Evolutionary conservation across 35 echinoderm and acorn worm species (phyloP).

Genomic region (Stichopus chloronotus): DNA sequence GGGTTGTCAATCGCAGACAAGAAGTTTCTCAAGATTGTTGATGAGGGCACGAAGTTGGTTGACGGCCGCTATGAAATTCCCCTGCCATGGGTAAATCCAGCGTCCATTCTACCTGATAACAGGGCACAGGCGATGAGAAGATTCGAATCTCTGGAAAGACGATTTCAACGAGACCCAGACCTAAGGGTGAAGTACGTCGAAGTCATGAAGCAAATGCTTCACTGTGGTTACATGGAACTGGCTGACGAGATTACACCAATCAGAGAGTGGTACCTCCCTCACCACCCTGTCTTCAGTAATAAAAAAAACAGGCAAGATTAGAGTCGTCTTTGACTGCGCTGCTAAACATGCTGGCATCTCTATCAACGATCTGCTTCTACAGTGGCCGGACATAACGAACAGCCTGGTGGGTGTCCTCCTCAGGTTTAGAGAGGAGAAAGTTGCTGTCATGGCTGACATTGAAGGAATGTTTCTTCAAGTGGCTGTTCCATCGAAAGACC

Average conservation of each 20-base stretch:
- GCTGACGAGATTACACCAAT: too few relatives aligned
- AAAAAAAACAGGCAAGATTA: conserved; percentile 44
- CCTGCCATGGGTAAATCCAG: conserved; percentile 35
- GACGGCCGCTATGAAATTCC: too few relatives aligned
- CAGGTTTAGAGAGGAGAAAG: conserved; percentile 57
- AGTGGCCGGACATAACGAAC: conserved; percentile 72
- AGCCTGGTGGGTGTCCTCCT: conserved; percentile 49
- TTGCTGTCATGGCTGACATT: conserved; percentile 69
- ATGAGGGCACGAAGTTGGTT: not conserved
- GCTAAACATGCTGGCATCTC: conserved; percentile 60
- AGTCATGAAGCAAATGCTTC: too few relatives aligned
- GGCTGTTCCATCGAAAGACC: too few relatives aligned
- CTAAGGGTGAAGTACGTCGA: too few relatives aligned
- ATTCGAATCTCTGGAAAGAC: too few relatives aligned
- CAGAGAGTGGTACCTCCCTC: too few relatives aligned
- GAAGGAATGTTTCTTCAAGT: too few relatives aligned
- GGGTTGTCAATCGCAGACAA: too few relatives aligned
- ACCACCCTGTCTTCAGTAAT: too few relatives aligned
- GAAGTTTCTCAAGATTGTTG: not conserved
- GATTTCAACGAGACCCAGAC: too few relatives aligned
- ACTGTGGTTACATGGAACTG: too few relatives aligned
- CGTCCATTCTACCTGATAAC: conserved; percentile 31
- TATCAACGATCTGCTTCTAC: conserved; percentile 62
- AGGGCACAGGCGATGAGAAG: conserved; percentile 48
- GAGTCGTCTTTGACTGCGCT: conserved; percentile 76